phyloP scores from a whole-genome alignment of 2,888 invertebrate genomes.

The Ectobius pallidus region DNA sequence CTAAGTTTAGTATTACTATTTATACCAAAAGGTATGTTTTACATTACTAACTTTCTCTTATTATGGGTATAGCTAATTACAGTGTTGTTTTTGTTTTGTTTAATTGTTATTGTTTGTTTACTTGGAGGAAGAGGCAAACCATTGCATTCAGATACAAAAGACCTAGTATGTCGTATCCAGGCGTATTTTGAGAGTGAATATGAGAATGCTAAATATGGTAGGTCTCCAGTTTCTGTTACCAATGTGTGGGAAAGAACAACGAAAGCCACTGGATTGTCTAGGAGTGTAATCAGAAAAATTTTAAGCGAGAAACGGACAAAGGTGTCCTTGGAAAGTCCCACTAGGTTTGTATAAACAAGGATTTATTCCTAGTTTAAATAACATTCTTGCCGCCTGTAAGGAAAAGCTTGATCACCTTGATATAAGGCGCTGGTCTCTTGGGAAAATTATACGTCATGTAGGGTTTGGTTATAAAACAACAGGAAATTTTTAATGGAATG shows the following conservation, averaged over 20 bases:
- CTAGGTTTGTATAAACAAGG: neutral
- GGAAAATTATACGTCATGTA: neutral
- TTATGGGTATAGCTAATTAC: too few species aligned
- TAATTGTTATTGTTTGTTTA: neutral
- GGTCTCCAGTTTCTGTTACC: neutral
- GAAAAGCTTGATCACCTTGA: neutral
- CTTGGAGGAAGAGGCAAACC: slow-evolving; percentile 11
- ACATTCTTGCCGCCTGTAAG: slow-evolving; percentile 4
- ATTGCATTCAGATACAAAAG: neutral
- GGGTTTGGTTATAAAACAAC: neutral
- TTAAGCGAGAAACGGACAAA: neutral
- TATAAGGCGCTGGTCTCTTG: neutral
- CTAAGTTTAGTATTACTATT: too few species aligned
- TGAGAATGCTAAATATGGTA: neutral
- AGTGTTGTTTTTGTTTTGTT: neutral
- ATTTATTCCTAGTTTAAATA: neutral
- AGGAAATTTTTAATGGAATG: neutral
- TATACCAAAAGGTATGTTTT: too few species aligned
- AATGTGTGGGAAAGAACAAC: too few species aligned
- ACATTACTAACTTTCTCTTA: too few species aligned
- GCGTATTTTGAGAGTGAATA: too few species aligned
- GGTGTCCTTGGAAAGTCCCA: neutral
- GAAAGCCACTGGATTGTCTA: too few species aligned
- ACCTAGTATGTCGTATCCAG: too few species aligned
- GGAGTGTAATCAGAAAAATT: neutral